phyloP scores from a whole-genome alignment of 2,888 invertebrate species.

The Troilus luridus region DNA sequence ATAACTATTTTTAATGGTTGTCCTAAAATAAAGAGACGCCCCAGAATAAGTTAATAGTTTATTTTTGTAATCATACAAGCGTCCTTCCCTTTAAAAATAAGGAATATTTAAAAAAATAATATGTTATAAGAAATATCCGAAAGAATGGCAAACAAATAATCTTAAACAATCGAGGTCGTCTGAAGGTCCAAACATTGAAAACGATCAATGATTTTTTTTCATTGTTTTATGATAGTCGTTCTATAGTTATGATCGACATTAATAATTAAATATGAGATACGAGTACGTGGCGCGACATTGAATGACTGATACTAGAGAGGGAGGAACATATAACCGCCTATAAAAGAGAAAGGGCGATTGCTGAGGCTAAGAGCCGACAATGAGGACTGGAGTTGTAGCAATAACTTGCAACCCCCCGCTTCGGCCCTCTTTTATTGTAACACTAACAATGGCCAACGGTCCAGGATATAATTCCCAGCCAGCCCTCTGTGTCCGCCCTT shows the following conservation, averaged over 20 bases:
- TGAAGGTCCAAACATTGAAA: neutral
- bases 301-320: neutral
- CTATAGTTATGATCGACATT: neutral
- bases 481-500: neutral
- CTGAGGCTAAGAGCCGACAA: conserved; percentile 24
- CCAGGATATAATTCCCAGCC: neutral
- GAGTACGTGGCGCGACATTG: neutral
- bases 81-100: too few relatives aligned
- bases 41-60: too few relatives aligned
- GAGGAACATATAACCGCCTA: conserved; percentile 7
- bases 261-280: neutral
- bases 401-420: conserved; percentile 10
- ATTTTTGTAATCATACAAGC: too few relatives aligned
- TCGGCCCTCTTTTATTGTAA: conserved; percentile 22
- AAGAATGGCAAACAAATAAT: too few relatives aligned
- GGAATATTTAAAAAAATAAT: too few relatives aligned
- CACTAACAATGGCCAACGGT: conserved; percentile 33
- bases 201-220: neutral
- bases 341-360: conserved; percentile 28
- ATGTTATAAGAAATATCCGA: too few relatives aligned
- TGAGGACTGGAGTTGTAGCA: conserved; percentile 29
- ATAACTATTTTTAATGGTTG: too few relatives aligned
- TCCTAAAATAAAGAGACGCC: too few relatives aligned
- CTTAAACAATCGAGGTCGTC: too few relatives aligned
- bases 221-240: neutral